These are phyloP conservation scores for Piliocolobus tephrosceles DNA, from an alignment of 2,113 vertebrate genomes.

Conservation along the genomic window DNA sequence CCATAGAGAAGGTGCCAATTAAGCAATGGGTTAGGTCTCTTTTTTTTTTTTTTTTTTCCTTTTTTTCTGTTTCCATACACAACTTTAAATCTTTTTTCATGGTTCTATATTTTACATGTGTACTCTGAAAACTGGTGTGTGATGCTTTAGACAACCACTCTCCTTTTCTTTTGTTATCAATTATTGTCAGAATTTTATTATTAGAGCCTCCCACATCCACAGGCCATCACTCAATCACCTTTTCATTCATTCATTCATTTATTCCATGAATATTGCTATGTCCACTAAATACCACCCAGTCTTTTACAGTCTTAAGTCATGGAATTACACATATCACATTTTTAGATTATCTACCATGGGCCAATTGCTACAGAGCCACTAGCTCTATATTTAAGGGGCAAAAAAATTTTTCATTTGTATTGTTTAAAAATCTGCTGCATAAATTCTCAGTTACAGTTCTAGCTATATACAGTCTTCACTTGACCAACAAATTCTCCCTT, in stretches of 20 bases:
- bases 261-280: not conserved
- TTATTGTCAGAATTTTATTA: not conserved
- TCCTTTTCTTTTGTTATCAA: not conserved
- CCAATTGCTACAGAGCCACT: not conserved
- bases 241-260: not conserved
- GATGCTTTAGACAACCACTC: not conserved
- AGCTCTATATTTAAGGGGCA: not conserved
- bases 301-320: not conserved
- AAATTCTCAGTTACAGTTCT: not conserved
- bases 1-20: not conserved
- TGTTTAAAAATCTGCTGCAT: constrained; percentile 13
- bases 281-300: not conserved
- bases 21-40: not conserved
- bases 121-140: not conserved
- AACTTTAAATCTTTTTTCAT: not conserved
- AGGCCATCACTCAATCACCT: not conserved
- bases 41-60: not conserved
- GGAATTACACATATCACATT: not conserved
- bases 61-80: not conserved
- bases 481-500: not conserved
- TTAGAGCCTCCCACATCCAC: not conserved
- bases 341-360: not conserved
- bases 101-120: not conserved
- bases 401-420: not conserved
- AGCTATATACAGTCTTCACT: not conserved